These are phyloP conservation scores for Harpagoxenus sublaevis DNA, from an alignment of 2,888 invertebrate genomes.

Conservation along the genomic window DNA sequence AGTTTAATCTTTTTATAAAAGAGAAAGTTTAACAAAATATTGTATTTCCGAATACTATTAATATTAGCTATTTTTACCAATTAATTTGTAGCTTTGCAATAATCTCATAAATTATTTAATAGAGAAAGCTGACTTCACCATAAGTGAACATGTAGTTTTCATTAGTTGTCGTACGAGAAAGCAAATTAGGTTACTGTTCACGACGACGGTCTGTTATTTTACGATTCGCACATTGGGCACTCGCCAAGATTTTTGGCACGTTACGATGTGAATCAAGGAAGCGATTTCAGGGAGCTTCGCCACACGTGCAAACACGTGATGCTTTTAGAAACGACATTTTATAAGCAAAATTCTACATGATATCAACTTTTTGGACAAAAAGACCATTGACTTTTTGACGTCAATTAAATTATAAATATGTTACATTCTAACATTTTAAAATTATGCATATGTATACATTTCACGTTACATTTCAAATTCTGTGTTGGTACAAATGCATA, in stretches of 20 bases:
- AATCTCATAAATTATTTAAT: slow-evolving; percentile 13
- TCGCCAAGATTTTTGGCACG: slow-evolving; percentile 78
- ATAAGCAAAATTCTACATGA: slow-evolving; percentile 8
- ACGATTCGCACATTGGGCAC: slow-evolving; percentile 76
- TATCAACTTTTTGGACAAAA: neutral
- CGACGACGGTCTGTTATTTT: slow-evolving; percentile 75
- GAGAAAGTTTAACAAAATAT: neutral
- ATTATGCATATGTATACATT: neutral
- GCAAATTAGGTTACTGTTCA: slow-evolving; percentile 72
- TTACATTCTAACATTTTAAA: neutral
- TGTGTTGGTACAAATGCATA: neutral
- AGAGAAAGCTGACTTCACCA: neutral
- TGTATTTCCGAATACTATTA: neutral
- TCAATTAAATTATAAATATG: neutral
- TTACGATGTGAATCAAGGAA: slow-evolving; percentile 63
- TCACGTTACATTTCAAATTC: neutral
- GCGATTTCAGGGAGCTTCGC: slow-evolving; percentile 44
- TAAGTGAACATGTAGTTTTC: neutral
- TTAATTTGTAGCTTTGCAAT: neutral
- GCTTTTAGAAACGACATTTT: slow-evolving; percentile 40
- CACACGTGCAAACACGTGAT: slow-evolving; percentile 49
- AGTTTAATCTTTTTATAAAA: neutral
- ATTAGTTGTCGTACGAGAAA: slow-evolving; percentile 65
- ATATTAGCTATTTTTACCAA: neutral
- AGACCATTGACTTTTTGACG: neutral